A percentile compares a stretch with the other conserved stretches of the same genome.
phyloP scores from a whole-genome alignment of 2,888 invertebrate genomes.

The Choristoneura rosaceana region DNA sequence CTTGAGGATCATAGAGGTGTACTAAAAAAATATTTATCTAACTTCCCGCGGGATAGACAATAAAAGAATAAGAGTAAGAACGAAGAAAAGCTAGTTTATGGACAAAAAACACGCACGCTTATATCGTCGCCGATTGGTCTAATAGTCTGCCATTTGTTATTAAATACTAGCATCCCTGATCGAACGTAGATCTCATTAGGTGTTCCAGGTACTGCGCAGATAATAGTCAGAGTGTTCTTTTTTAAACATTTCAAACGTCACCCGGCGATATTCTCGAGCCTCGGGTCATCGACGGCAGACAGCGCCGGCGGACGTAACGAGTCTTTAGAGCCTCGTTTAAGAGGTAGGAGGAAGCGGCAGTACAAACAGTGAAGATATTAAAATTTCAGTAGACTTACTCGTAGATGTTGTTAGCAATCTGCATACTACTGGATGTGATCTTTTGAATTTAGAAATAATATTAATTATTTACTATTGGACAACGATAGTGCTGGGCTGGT shows the following conservation, averaged over 20 bases:
- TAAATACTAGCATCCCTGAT: background rate
- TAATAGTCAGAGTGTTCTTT: slow-evolving; percentile 3
- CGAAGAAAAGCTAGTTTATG: too few species aligned
- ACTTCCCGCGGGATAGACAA: too few species aligned
- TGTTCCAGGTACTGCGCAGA: background rate
- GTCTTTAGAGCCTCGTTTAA: slow-evolving; percentile 44
- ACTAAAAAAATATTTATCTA: too few species aligned
- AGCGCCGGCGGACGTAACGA: slow-evolving; percentile 43
- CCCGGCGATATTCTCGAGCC: slow-evolving; percentile 43
- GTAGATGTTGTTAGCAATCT: background rate
- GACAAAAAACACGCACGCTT: background rate
- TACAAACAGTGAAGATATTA: background rate
- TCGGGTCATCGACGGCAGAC: slow-evolving; percentile 49
- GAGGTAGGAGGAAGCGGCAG: slow-evolving; percentile 42
- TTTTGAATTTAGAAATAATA: background rate
- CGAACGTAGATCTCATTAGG: background rate
- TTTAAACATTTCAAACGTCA: slow-evolving; percentile 45
- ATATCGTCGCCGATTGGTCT: background rate
- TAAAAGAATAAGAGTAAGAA: too few species aligned
- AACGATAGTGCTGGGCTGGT: too few species aligned
- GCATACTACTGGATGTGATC: background rate
- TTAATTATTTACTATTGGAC: too few species aligned
- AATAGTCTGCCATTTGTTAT: background rate
- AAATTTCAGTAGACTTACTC: background rate
- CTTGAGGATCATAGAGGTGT: too few species aligned